Percentiles rank a stretch among this genome's conserved stretches.
Conservation (phyloP, 2,113 vertebrate species). For the Protobothrops mucrosquamatus region DNA sequence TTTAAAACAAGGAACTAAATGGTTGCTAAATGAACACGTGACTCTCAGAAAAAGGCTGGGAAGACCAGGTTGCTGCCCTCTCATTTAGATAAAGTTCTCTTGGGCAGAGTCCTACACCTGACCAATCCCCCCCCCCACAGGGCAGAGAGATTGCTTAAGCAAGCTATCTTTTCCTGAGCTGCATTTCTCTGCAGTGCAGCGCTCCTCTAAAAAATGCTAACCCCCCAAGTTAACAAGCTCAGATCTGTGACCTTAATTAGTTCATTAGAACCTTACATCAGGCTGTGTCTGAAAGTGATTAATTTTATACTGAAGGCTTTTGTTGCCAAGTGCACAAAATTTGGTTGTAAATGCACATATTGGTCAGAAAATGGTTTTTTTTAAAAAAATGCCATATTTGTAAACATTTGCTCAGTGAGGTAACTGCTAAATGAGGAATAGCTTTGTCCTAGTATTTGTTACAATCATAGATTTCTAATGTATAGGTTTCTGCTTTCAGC, state of each 20-base stretch:
- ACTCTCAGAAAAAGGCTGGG: too few species aligned
- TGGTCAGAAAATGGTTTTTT: not conserved
- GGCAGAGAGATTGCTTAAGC: not conserved
- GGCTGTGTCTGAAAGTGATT: not conserved
- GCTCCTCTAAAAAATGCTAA: not conserved
- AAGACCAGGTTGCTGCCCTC: not conserved
- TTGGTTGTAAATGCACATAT: not conserved
- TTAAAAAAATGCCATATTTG: not conserved
- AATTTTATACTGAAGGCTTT: not conserved
- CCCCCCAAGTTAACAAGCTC: not conserved
- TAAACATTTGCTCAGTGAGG: not conserved
- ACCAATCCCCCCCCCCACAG: not conserved
- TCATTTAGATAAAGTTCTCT: not conserved
- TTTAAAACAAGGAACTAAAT: not conserved
- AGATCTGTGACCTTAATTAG: not conserved
- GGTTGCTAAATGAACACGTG: too few species aligned
- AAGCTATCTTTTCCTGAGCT: not conserved
- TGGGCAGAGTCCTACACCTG: not conserved
- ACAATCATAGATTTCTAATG: not conserved
- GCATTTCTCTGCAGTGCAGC: not conserved
- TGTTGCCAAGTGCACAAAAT: not conserved
- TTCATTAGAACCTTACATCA: not conserved
- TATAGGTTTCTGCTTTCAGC: not conserved
- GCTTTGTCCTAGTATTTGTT: not conserved
- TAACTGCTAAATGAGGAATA: not conserved